Evolutionary conservation across 2,113 vertebrate genomes (phyloP).

Genomic region (Solea solea): DNA sequence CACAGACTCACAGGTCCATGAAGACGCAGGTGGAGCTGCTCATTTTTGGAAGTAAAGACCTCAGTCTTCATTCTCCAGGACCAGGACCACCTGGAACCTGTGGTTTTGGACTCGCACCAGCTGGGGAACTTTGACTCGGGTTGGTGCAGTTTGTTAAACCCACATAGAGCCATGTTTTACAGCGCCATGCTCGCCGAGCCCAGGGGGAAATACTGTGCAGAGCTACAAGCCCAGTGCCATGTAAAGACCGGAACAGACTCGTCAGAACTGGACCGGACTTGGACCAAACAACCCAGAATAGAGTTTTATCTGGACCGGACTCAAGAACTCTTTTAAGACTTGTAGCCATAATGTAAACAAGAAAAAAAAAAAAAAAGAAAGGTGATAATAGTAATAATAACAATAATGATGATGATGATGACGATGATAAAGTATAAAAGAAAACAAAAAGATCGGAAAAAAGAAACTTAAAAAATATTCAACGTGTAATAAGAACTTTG

Average conservation of each 20-base stretch:
- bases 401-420: constrained; percentile 56
- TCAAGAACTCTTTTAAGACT: constrained; percentile 62
- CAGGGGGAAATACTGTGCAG: constrained; percentile 72
- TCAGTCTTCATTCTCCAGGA: constrained; percentile 39
- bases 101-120: constrained; percentile 41
- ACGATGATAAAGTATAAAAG: constrained; percentile 59
- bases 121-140: neutral
- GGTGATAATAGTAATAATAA: constrained; percentile 55
- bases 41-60: constrained; percentile 6
- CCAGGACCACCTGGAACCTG: constrained; percentile 11
- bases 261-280: constrained; percentile 69
- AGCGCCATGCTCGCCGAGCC: constrained; percentile 53
- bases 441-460: constrained; percentile 46
- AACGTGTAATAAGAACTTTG: constrained; percentile 64
- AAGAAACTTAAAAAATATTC: constrained; percentile 55
- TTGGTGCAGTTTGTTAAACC: constrained; percentile 37
- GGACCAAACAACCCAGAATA: constrained; percentile 38
- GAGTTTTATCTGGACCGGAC: constrained; percentile 43
- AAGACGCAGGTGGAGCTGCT: constrained; percentile 32
- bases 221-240: constrained; percentile 73
- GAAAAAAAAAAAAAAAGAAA: constrained; percentile 43
- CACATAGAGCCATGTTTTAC: constrained; percentile 63
- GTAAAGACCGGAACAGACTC: constrained; percentile 62
- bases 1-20: constrained; percentile 63
- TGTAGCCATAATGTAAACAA: constrained; percentile 75